phyloP scores from a whole-genome alignment of 2,888 invertebrate species.

The Chrysolina americana region DNA sequence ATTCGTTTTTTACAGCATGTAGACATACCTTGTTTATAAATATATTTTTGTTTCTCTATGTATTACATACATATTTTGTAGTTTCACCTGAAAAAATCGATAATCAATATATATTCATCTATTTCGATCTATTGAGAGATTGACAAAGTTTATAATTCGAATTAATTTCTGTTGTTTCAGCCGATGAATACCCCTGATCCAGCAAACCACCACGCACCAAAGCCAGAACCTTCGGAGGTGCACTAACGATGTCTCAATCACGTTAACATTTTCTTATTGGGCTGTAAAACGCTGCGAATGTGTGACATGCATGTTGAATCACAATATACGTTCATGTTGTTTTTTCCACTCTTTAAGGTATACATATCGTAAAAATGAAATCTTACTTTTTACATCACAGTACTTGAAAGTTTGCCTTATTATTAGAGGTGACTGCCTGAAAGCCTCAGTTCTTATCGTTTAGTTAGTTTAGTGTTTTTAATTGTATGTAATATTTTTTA shows the following conservation, averaged over 20 bases:
- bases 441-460: constrained; percentile 42
- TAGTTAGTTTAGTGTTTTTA: constrained; percentile 45
- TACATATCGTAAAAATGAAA: constrained; percentile 60
- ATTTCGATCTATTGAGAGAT: background rate
- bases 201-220: constrained; percentile 85
- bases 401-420: constrained; percentile 42
- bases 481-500: constrained; percentile 49
- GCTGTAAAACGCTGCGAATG: constrained; percentile 59
- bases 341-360: constrained; percentile 56
- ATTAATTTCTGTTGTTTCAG: constrained; percentile 67
- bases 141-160: constrained; percentile 10
- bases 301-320: constrained; percentile 59
- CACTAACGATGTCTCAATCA: constrained; percentile 73
- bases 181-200: constrained; percentile 88
- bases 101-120: no score
- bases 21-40: no score
- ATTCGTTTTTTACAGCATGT: no score
- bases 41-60: no score
- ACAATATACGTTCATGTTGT: constrained; percentile 54
- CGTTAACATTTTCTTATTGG: constrained; percentile 54
- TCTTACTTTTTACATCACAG: constrained; percentile 53
- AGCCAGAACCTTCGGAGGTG: constrained; percentile 88
- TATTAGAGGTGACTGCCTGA: constrained; percentile 35
- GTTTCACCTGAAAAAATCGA: no score
- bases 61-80: no score